Percentiles rank a stretch among this genome's conserved stretches.
phyloP scores from a whole-genome alignment of 2,888 invertebrate species.

The Dinocampus coccinellae region DNA sequence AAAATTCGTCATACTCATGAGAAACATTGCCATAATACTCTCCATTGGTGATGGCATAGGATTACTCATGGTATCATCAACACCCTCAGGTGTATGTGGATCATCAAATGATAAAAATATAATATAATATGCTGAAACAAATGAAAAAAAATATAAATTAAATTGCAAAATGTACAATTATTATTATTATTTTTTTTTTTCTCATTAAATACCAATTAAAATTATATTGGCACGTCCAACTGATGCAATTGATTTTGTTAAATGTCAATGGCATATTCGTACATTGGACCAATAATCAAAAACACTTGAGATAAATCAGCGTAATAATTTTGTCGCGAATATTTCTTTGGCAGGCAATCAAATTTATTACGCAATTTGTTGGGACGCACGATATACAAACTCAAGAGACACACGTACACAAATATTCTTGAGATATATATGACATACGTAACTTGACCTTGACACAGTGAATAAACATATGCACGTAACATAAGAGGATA shows the following conservation, averaged over 20 bases:
- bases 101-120: conserved; percentile 91
- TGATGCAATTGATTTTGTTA: neutral
- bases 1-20: conserved; percentile 98
- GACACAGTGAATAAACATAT: conserved; percentile 45
- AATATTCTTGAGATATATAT: conserved; percentile 2
- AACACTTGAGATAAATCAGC: conserved; percentile 6
- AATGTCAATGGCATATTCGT: conserved; percentile 16
- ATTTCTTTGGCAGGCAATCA: neutral
- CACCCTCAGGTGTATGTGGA: conserved; percentile 84
- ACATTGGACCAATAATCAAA: conserved; percentile 5
- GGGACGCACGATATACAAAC: conserved; percentile 12
- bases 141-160: neutral
- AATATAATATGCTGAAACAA: conserved; percentile 84
- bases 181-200: neutral
- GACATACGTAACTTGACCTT: conserved; percentile 51
- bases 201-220: neutral
- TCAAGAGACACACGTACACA: conserved; percentile 34
- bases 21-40: conserved; percentile 97
- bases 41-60: conserved; percentile 94
- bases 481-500: neutral
- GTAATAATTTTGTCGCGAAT: conserved; percentile 6
- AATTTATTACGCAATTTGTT: neutral
- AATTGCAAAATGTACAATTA: neutral
- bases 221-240: neutral
- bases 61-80: conserved; percentile 85